Evolutionary conservation across 1,140 invertebrate genomes (phyloP).

Genomic region (Pinna nobilis): DNA sequence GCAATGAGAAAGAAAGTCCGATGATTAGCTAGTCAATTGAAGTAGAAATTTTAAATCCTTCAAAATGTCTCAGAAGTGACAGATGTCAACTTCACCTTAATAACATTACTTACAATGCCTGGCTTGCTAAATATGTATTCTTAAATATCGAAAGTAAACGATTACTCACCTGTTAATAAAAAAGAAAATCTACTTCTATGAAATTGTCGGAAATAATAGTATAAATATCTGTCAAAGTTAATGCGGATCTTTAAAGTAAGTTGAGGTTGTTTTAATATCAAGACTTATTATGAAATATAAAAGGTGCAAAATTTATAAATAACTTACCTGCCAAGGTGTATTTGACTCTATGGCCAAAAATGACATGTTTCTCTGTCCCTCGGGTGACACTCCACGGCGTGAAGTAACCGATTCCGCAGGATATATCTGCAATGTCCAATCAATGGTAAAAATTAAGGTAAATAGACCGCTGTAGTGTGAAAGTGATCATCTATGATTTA

Average conservation of each 20-base stretch:
- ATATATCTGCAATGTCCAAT: conserved; percentile 18
- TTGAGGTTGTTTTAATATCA: neutral
- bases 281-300: neutral
- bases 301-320: conserved; percentile 15
- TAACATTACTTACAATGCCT: too few species aligned
- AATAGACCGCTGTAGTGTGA: neutral
- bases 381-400: neutral
- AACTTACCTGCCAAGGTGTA: conserved; percentile 49
- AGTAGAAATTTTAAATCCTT: too few species aligned
- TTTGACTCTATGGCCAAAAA: conserved; percentile 51
- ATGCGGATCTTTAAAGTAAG: neutral
- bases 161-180: neutral
- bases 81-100: too few species aligned
- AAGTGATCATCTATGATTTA: conserved; percentile 15
- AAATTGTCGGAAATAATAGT: neutral
- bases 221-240: neutral
- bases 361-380: conserved; percentile 38
- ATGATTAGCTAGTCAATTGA: too few species aligned
- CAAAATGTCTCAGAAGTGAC: too few species aligned
- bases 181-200: neutral
- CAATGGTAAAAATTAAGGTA: conserved; percentile 12
- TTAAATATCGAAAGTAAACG: neutral
- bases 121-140: neutral
- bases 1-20: too few species aligned
- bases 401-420: conserved; percentile 9